phyloP scores from a whole-genome alignment of 2,888 invertebrate genomes.

The Synanthedon tipuliformis region DNA sequence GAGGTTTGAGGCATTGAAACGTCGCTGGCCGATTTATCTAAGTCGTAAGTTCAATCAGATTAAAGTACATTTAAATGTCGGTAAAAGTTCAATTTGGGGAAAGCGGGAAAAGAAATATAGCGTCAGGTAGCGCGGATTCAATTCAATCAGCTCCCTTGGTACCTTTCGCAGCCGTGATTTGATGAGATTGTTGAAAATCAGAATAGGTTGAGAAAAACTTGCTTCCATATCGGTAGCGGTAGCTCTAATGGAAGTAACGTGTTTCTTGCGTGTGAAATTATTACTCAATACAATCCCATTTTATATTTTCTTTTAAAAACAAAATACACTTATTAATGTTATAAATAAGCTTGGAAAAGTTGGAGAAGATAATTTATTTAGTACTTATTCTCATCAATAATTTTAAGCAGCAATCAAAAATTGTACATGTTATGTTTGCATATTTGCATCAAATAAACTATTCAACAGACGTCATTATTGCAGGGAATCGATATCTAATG shows the following conservation, averaged over 20 bases:
- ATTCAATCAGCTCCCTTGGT: conserved; percentile 66
- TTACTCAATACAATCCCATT: conserved; percentile 8
- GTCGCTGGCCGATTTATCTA: conserved; percentile 41
- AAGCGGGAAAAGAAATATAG: conserved; percentile 60
- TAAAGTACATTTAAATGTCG: conserved; percentile 65
- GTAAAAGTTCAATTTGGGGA: conserved; percentile 63
- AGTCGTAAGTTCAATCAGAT: conserved; percentile 64
- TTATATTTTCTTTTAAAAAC: conserved; percentile 4
- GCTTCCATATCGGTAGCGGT: conserved; percentile 23
- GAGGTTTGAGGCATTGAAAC: neutral
- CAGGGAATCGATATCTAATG: no score
- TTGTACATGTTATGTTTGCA: no score
- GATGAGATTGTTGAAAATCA: conserved; percentile 66
- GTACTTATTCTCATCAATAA: no score
- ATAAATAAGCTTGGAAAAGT: no score
- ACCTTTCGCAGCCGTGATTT: conserved; percentile 51
- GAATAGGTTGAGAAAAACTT: conserved; percentile 49
- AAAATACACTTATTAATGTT: no score
- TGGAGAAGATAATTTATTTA: no score
- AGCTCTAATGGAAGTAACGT: conserved; percentile 45
- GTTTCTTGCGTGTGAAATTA: conserved; percentile 18
- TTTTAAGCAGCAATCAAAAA: no score
- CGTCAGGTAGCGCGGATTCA: conserved; percentile 53
- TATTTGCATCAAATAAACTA: no score
- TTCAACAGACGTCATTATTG: no score